Conservation (phyloP, 2,797 vertebrate species). For the Tragopan temminckii region DNA sequence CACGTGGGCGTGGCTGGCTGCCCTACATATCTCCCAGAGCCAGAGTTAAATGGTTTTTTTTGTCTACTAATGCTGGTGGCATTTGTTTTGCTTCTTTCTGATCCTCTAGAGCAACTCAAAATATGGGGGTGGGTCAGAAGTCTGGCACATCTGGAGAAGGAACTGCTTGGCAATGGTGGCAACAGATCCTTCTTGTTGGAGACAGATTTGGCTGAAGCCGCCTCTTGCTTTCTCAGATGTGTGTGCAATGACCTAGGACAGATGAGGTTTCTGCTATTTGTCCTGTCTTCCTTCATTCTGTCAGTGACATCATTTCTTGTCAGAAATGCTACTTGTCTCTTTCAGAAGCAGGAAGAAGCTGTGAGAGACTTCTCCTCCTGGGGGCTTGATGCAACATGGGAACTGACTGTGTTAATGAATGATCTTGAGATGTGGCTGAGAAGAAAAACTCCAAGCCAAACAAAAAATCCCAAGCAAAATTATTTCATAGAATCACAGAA, state of each 20-base stretch:
- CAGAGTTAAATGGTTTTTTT: neutral
- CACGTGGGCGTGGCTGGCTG: neutral
- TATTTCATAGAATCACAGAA: too few relatives aligned
- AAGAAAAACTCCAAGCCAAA: too few relatives aligned
- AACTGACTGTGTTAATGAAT: neutral
- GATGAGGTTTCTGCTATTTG: neutral
- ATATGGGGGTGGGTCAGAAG: neutral
- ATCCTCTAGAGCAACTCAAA: neutral
- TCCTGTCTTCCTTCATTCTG: neutral
- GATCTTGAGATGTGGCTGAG: neutral
- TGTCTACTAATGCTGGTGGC: neutral
- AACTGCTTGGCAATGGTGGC: neutral
- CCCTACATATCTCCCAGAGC: rapidly evolving
- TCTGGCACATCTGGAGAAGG: neutral
- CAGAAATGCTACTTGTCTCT: neutral
- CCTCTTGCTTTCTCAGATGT: neutral
- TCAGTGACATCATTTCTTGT: neutral
- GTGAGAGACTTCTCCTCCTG: neutral
- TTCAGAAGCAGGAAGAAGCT: neutral
- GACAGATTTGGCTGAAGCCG: neutral
- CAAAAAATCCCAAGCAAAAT: too few relatives aligned
- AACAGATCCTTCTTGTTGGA: neutral
- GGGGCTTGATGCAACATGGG: neutral
- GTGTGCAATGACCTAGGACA: neutral
- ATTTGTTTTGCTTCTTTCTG: neutral